Evolutionary conservation across 2,888 invertebrate species (phyloP).

Genomic region (Scaptomyza polygonia): DNA sequence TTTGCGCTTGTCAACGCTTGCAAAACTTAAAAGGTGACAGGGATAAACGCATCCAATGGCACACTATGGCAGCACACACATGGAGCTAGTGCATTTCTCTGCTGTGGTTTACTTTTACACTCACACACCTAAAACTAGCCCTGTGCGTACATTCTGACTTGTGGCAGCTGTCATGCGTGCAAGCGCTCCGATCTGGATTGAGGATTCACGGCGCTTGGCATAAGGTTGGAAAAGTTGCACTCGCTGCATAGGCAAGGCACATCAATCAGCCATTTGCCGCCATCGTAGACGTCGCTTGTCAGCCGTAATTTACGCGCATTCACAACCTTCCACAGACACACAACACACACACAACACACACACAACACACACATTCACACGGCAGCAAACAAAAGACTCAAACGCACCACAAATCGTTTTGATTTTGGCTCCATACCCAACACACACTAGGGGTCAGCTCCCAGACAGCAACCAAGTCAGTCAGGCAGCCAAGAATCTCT

Average conservation of each 20-base stretch:
- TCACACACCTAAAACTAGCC: conserved; percentile 17
- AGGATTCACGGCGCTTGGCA: conserved; percentile 29
- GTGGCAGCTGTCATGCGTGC: conserved; percentile 77
- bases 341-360: too few relatives aligned
- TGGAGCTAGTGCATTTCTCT: conserved; percentile 50
- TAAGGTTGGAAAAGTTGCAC: conserved; percentile 60
- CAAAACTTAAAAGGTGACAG: conserved; percentile 79
- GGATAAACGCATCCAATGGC: conserved; percentile 68
- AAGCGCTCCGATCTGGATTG: conserved; percentile 29
- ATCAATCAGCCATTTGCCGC: conserved; percentile 68
- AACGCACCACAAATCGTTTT: conserved; percentile 64
- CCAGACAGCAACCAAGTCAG: conserved; percentile 14
- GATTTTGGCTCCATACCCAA: conserved; percentile 49
- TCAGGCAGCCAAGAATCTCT: conserved; percentile 6
- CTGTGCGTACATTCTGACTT: conserved; percentile 26
- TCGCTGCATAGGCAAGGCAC: conserved; percentile 55
- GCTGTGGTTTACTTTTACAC: conserved; percentile 55
- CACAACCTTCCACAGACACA: conserved; percentile 36
- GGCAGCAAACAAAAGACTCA: conserved; percentile 71
- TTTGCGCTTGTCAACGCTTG: conserved; percentile 72
- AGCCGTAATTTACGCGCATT: conserved; percentile 77
- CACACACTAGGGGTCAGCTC: conserved; percentile 36
- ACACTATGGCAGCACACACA: conserved; percentile 47
- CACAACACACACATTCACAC: background rate
- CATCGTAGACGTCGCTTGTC: conserved; percentile 69